phyloP scores from a whole-genome alignment of 2,888 invertebrate species.

The Eilema depressum region DNA sequence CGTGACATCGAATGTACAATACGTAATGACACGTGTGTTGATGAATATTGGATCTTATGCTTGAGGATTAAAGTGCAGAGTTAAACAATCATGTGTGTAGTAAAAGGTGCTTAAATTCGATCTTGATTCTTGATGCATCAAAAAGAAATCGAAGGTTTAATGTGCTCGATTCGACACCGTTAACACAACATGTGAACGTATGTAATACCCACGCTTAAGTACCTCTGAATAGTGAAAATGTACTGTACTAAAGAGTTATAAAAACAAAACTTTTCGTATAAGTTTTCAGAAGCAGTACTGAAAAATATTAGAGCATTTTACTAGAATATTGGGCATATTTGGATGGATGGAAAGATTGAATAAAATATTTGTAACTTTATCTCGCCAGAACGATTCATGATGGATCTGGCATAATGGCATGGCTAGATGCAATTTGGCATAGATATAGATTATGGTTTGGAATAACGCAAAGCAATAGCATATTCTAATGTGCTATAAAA shows the following conservation, averaged over 20 bases:
- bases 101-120: constrained; percentile 21
- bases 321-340: background rate
- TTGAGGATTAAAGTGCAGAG: constrained; percentile 10
- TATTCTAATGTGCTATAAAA: too few relatives aligned
- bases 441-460: background rate
- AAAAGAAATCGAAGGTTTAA: constrained; percentile 37
- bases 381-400: background rate
- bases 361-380: background rate
- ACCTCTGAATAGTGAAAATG: background rate
- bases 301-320: background rate
- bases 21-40: background rate
- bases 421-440: background rate
- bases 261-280: background rate
- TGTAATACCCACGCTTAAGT: background rate
- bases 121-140: constrained; percentile 29
- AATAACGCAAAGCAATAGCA: background rate
- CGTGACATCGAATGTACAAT: constrained; percentile 14
- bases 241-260: background rate
- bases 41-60: constrained; percentile 23
- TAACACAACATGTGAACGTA: constrained; percentile 11
- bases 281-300: background rate
- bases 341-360: background rate
- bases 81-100: background rate
- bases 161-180: constrained; percentile 19
- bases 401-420: too few relatives aligned